Percentiles rank a stretch among this genome's conserved stretches.
Conservation (phyloP, 2,888 invertebrate genomes). For the Gryllus longicercus region DNA sequence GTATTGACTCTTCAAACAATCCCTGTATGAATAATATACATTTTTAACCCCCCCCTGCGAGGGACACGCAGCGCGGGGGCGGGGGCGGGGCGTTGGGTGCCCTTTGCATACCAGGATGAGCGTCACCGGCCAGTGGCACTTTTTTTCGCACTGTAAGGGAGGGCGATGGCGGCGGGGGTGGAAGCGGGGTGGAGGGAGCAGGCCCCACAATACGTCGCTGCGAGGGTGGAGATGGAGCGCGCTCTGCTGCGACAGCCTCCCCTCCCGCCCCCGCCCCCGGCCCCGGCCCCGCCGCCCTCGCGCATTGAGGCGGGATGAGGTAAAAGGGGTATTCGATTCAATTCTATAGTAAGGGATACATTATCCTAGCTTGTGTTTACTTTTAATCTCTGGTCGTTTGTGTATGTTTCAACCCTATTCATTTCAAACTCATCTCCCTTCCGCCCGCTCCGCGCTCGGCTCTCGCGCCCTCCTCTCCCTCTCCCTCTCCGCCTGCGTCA, state of each 20-base stretch:
- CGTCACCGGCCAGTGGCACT: no score
- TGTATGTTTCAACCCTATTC: constrained; percentile 21
- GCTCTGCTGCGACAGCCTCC: not conserved
- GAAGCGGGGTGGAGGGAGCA: no score
- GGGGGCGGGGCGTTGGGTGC: no score
- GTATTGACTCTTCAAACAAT: constrained; percentile 17
- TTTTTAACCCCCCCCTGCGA: not conserved
- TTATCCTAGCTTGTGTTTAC: constrained; percentile 33
- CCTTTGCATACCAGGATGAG: no score
- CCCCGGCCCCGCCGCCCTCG: not conserved
- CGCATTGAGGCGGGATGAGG: constrained; percentile 1
- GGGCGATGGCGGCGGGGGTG: no score
- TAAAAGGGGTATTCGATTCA: constrained; percentile 17
- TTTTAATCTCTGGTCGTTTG: constrained; percentile 34
- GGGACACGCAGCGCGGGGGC: not conserved
- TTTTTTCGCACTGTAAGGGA: no score
- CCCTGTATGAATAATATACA: constrained; percentile 9
- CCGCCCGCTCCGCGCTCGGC: not conserved
- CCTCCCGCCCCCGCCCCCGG: not conserved
- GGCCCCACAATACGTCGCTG: no score
- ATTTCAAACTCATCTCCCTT: constrained; percentile 21
- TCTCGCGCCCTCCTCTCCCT: constrained; percentile 21
- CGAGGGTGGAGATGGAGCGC: no score
- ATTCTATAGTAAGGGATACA: constrained; percentile 24
- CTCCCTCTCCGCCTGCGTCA: not conserved